Percentiles rank a stretch among this genome's conserved stretches.
phyloP scores from a whole-genome alignment of 2,797 vertebrate species.

The Molossus molossus region DNA sequence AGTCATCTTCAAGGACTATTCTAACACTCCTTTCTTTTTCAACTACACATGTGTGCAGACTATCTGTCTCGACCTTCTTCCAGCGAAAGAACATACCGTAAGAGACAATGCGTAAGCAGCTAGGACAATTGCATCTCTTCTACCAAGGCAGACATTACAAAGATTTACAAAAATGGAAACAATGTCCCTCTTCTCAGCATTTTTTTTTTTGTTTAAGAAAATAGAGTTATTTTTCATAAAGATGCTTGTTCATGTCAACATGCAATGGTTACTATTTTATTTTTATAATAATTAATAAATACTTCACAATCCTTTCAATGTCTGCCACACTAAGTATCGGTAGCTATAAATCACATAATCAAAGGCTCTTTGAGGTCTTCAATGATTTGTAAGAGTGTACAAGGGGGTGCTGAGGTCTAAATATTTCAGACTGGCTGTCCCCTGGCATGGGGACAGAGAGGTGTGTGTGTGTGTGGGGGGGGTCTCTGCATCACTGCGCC shows the following conservation, averaged over 20 bases:
- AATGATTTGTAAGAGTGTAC: neutral
- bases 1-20: neutral
- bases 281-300: neutral
- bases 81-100: neutral
- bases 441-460: no score
- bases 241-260: neutral
- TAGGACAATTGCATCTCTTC: neutral
- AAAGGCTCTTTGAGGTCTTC: neutral
- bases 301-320: neutral
- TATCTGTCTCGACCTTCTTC: neutral
- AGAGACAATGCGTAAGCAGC: neutral
- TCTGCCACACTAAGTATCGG: neutral
- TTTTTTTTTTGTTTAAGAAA: neutral
- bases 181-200: neutral
- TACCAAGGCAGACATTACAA: neutral
- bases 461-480: no score
- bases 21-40: neutral
- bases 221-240: neutral
- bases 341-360: neutral
- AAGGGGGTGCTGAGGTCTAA: neutral
- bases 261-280: neutral
- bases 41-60: neutral
- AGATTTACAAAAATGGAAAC: neutral
- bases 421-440: neutral
- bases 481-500: neutral